Percentiles rank a stretch among this genome's conserved stretches.
phyloP scores from a whole-genome alignment of 2,113 vertebrate genomes.

The Campylomormyrus tamandua region DNA sequence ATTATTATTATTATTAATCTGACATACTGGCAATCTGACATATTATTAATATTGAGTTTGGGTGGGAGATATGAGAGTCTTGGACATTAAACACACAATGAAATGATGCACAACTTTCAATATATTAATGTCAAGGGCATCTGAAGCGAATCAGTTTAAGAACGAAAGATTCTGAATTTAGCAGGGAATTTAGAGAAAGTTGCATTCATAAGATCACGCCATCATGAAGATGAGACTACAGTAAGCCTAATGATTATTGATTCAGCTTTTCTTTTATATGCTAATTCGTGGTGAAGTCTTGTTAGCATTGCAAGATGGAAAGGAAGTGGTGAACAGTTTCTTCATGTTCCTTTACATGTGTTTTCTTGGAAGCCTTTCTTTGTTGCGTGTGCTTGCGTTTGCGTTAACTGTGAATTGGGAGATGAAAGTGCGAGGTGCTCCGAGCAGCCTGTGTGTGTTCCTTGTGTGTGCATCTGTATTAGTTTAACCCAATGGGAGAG shows the following conservation, averaged over 20 bases:
- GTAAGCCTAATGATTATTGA: not conserved
- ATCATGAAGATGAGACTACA: not conserved
- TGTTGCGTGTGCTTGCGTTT: not conserved
- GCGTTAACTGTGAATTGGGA: not conserved
- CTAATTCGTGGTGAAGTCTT: not conserved
- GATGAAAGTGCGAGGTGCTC: not conserved
- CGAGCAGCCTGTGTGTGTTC: not conserved
- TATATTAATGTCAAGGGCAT: not conserved
- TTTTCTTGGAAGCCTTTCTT: not conserved
- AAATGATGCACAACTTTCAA: not conserved
- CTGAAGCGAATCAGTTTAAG: not conserved
- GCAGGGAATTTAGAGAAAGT: not conserved
- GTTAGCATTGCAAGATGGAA: not conserved
- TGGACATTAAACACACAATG: not conserved
- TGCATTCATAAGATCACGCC: not conserved
- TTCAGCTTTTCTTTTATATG: not conserved
- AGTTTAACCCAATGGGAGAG: slow-evolving; percentile 9
- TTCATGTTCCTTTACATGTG: not conserved
- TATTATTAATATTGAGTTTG: too few species aligned
- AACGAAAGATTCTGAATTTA: not conserved
- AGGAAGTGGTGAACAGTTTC: not conserved
- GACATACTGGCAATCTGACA: too few species aligned
- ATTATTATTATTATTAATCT: not conserved
- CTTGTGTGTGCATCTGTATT: slow-evolving; percentile 8
- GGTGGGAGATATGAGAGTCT: not conserved